Conservation (phyloP, 2,113 vertebrate species). For the Talpa occidentalis region DNA sequence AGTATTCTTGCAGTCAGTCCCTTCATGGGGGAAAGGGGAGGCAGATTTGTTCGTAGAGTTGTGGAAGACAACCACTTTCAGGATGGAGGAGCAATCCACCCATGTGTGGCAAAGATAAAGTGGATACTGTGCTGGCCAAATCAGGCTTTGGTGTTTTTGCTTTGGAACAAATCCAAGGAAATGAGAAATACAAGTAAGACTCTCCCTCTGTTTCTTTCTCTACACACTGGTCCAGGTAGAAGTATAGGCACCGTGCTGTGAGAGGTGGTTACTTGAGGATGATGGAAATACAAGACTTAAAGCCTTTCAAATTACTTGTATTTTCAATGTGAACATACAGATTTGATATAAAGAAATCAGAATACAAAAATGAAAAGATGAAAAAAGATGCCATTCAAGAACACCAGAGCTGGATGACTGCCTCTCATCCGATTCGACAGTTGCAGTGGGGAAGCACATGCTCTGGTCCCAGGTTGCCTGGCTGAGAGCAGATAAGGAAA, state of each 20-base stretch:
- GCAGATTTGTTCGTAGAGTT: background rate
- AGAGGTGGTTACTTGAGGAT: background rate
- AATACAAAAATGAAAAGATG: slow-evolving; percentile 15
- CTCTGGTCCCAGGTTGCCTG: slow-evolving; percentile 66
- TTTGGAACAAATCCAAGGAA: slow-evolving; percentile 29
- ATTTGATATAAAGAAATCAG: slow-evolving; percentile 32
- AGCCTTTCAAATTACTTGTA: background rate
- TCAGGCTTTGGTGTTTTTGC: background rate
- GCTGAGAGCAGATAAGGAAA: slow-evolving; percentile 74
- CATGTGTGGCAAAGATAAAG: background rate
- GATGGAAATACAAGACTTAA: background rate
- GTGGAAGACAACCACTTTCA: background rate
- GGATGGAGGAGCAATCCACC: background rate
- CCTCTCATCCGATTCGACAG: background rate
- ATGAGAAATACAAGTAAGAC: background rate
- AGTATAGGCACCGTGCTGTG: background rate
- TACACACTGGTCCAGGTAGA: background rate
- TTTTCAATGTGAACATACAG: background rate
- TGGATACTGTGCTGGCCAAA: background rate
- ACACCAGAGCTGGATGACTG: background rate
- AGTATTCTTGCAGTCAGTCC: background rate
- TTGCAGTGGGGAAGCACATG: slow-evolving; percentile 3
- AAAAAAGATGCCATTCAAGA: background rate
- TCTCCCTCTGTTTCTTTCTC: background rate
- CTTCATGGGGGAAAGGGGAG: background rate